Conservation (phyloP, 1,140 invertebrate species). For the Zaprionus kolodkinae region DNA sequence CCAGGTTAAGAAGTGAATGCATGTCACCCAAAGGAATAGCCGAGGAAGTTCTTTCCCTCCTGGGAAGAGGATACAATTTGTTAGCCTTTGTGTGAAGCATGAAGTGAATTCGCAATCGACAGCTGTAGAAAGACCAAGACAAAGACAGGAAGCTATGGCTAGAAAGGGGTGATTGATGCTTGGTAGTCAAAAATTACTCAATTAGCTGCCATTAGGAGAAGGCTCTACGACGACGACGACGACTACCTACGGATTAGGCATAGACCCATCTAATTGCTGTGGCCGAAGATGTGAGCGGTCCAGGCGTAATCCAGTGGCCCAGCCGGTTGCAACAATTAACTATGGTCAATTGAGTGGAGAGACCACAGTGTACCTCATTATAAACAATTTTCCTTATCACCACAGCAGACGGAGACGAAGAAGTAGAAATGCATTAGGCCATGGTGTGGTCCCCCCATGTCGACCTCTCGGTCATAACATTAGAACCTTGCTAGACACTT, state of each 20-base stretch:
- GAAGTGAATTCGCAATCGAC: constrained; percentile 74
- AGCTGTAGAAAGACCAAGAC: constrained; percentile 32
- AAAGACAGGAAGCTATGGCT: constrained; percentile 25
- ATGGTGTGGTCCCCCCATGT: constrained; percentile 47
- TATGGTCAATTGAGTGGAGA: constrained; percentile 62
- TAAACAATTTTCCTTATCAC: constrained; percentile 80
- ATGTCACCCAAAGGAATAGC: constrained; percentile 72
- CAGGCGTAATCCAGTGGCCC: constrained; percentile 49
- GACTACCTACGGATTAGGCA: constrained; percentile 39
- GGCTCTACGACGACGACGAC: no score
- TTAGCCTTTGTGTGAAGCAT: constrained; percentile 69
- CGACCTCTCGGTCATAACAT: constrained; percentile 65
- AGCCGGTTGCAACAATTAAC: constrained; percentile 59
- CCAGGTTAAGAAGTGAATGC: constrained; percentile 64
- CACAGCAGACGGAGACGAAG: constrained; percentile 29
- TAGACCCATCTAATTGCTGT: constrained; percentile 41
- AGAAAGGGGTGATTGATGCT: constrained; percentile 65
- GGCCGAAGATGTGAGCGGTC: not conserved
- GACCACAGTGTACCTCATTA: constrained; percentile 79
- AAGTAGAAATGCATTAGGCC: constrained; percentile 66
- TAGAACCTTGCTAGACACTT: constrained; percentile 83
- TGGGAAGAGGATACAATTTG: constrained; percentile 73
- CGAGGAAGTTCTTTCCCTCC: constrained; percentile 13
- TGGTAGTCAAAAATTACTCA: constrained; percentile 76
- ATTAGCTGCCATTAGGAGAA: constrained; percentile 63